phyloP scores from a whole-genome alignment of 2,888 invertebrate genomes.

The Caradrina kadenii region DNA sequence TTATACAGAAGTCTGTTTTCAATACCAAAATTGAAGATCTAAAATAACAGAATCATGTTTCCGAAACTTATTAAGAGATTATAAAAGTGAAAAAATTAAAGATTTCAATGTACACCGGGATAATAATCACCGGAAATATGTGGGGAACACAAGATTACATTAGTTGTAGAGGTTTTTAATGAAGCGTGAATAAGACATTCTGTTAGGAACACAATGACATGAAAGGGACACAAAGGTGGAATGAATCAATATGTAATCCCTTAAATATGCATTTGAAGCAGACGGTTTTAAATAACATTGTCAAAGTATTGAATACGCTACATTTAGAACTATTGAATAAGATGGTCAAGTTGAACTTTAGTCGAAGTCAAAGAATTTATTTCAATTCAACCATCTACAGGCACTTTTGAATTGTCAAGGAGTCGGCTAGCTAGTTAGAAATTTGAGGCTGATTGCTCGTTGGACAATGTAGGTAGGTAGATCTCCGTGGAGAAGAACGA shows the following conservation, averaged over 20 bases:
- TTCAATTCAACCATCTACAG: no score
- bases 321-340: neutral
- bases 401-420: no score
- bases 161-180: constrained; percentile 46
- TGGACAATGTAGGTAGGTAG: no score
- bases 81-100: constrained; percentile 16
- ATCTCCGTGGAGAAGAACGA: no score
- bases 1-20: constrained; percentile 23
- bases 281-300: constrained; percentile 19
- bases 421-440: no score
- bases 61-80: constrained; percentile 51
- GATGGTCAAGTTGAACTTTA: neutral
- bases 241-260: constrained; percentile 35
- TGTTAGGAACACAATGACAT: constrained; percentile 16
- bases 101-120: constrained; percentile 27
- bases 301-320: constrained; percentile 11
- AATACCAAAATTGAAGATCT: constrained; percentile 12
- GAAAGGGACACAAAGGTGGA: constrained; percentile 27
- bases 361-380: neutral
- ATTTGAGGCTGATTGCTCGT: no score
- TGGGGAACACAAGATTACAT: constrained; percentile 28
- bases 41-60: constrained; percentile 49
- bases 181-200: constrained; percentile 46
- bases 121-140: constrained; percentile 37
- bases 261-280: constrained; percentile 7